A percentile compares a stretch with the other conserved stretches of the same genome.
phyloP scores from a whole-genome alignment of 2,797 vertebrate genomes.

The Acanthopagrus latus region DNA sequence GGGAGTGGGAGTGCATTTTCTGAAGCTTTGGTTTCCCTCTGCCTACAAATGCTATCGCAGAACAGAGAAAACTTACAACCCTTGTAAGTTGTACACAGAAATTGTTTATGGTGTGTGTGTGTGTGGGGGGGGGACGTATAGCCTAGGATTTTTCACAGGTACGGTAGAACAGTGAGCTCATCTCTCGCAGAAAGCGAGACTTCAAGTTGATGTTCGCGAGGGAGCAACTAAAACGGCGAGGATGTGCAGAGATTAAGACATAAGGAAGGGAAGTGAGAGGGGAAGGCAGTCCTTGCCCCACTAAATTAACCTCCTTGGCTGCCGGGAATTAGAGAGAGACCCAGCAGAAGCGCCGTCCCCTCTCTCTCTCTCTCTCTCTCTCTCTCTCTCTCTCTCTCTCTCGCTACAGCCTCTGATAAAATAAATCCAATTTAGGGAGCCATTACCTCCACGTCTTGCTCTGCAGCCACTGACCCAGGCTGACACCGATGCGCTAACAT shows the following conservation, averaged over 20 bases:
- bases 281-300: constrained; percentile 60
- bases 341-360: constrained; percentile 53
- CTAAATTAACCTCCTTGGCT: constrained; percentile 76
- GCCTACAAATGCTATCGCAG: constrained; percentile 64
- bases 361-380: constrained; percentile 52
- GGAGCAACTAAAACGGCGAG: constrained; percentile 8
- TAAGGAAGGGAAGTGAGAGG: constrained; percentile 29
- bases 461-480: constrained; percentile 76
- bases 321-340: constrained; percentile 69
- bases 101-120: constrained; percentile 60
- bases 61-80: constrained; percentile 56
- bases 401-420: constrained; percentile 68
- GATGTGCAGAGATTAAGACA: constrained; percentile 41
- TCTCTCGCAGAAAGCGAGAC: constrained; percentile 46
- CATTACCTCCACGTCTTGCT: constrained; percentile 72
- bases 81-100: constrained; percentile 53
- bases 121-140: constrained; percentile 16
- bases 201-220: constrained; percentile 36
- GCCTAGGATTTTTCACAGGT: constrained; percentile 41
- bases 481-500: constrained; percentile 77
- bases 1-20: constrained; percentile 76
- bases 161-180: constrained; percentile 29
- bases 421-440: constrained; percentile 82
- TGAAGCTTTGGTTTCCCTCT: constrained; percentile 69
- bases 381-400: constrained; percentile 50